Evolutionary conservation across 2,797 vertebrate species (phyloP).

Genomic region (Anolis apletophallus): DNA sequence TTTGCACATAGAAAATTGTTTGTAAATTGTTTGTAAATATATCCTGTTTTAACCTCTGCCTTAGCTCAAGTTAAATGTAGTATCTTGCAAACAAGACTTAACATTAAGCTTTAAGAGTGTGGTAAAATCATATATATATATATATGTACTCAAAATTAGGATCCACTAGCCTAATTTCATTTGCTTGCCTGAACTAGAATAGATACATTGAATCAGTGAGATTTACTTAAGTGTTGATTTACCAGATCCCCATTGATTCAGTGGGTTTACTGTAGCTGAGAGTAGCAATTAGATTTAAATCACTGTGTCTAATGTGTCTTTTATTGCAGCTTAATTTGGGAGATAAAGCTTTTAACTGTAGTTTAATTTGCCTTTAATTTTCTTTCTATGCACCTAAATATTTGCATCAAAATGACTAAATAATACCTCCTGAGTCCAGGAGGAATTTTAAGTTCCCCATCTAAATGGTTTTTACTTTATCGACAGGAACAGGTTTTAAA

Average conservation of each 20-base stretch:
- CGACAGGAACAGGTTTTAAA: constrained; percentile 23
- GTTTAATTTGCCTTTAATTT: background rate
- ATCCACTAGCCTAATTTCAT: too few species aligned
- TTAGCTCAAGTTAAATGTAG: too few species aligned
- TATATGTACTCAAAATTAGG: too few species aligned
- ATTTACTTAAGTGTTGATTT: too few species aligned
- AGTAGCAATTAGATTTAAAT: too few species aligned
- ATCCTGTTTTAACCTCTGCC: background rate
- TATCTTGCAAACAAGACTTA: too few species aligned
- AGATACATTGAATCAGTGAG: too few species aligned
- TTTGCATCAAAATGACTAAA: constrained; percentile 9
- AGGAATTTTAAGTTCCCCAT: constrained; percentile 20
- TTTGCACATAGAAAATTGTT: background rate
- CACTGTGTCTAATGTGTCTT: background rate
- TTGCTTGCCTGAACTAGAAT: too few species aligned
- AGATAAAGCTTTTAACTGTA: background rate
- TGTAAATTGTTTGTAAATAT: background rate
- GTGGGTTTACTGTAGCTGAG: too few species aligned
- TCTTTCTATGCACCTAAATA: constrained; percentile 22
- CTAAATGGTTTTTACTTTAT: background rate
- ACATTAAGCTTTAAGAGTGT: too few species aligned
- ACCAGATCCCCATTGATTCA: too few species aligned
- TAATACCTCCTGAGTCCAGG: background rate
- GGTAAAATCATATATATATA: too few species aligned
- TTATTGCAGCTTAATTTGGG: background rate